Evolutionary conservation across 2,797 vertebrate genomes (phyloP), one percentile per base, ranked within the genome.

Genomic region (Australoheros facetus): DNA sequence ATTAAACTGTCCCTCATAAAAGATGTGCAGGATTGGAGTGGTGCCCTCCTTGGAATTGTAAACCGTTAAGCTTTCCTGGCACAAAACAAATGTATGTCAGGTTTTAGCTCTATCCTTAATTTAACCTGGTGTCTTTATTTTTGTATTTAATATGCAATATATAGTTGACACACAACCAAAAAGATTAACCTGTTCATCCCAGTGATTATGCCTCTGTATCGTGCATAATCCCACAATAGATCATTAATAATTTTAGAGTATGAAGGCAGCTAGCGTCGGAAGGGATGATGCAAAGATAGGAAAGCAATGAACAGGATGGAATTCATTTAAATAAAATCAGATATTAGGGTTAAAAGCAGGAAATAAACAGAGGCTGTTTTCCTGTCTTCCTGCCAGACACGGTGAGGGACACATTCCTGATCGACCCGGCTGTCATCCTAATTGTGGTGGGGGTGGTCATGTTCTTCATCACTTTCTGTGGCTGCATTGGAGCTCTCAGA

Each of bases 401-500:
- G 0, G 95, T 96, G 73, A 92, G 94, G 62, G 95, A 96, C 91
- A 93, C 94, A 0, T 95, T 96, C 90, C 87, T 96, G 73, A 92
- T 96, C 78, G 95, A 96, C 91, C 95, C 95, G 3, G 94, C 95
- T 32, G 84, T 96, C 90, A 92, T 96, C 88, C 93, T 96, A 74
- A 96, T 96, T 66, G 93, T 95, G 78, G 94, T 96, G 85, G 95
- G 96, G 77, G 95, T 96, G 88, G 94, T 96, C 88, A 96, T 96
- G 95, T 96, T 96, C 93, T 95, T 96, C 93, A 95, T 96, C 92
- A 96, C 96, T 32, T 96, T 96, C 93, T 96, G 95, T 4, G 95
- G 95, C 30, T 96, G 96, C 83, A 94, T 96, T 32, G 95, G 96
- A 70, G 95, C 95, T 55, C 94, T 96, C 54, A 83, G 94, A 84